Evolutionary conservation across 2,113 vertebrate species (phyloP).

Genomic region (Motacilla tschutschensis): DNA sequence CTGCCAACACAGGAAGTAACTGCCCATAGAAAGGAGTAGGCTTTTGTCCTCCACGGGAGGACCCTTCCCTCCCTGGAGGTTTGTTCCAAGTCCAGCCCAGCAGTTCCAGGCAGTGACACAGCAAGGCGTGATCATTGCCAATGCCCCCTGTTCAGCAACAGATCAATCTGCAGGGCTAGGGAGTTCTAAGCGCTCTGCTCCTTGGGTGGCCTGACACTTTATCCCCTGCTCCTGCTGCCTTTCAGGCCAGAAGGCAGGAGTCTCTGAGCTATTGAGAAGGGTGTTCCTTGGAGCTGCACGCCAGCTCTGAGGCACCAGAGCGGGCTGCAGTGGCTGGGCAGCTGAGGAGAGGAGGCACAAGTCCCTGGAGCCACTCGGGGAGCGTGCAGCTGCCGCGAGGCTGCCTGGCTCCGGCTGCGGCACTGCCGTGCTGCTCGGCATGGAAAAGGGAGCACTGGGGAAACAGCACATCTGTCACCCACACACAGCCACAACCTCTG

Average conservation of each 20-base stretch:
- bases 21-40: background rate
- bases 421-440: conserved; percentile 78
- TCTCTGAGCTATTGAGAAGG: background rate
- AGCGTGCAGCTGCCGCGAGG: conserved; percentile 72
- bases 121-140: background rate
- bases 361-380: conserved; percentile 22
- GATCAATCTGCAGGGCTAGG: background rate
- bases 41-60: background rate
- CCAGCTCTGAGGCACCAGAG: background rate
- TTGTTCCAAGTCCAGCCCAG: background rate
- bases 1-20: background rate
- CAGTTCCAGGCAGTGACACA: background rate
- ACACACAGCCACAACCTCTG: conserved; percentile 55
- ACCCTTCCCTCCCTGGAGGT: background rate
- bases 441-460: conserved; percentile 79
- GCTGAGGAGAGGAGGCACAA: conserved; percentile 49
- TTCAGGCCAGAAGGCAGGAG: conserved; percentile 18
- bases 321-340: background rate
- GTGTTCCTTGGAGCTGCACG: background rate
- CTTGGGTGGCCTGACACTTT: background rate
- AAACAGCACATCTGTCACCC: conserved; percentile 88
- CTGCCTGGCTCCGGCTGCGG: conserved; percentile 51
- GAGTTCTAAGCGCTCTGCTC: background rate
- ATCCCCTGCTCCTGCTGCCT: background rate
- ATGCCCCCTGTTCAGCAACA: background rate